Conservation (phyloP, 2,113 vertebrate species). For the Triplophysa tibetana region DNA sequence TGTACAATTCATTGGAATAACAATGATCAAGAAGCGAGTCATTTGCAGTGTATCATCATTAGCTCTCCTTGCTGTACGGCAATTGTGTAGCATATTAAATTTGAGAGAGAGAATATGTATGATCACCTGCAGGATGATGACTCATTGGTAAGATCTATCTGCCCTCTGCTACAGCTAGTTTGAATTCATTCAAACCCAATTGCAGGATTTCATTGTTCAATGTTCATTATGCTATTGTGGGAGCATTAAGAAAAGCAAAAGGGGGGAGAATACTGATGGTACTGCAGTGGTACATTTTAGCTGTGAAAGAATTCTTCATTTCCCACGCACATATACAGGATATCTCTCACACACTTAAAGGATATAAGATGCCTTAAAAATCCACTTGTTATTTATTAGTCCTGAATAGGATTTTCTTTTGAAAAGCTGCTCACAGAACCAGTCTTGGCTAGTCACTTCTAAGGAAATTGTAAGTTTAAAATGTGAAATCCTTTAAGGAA, state of each 20-base stretch:
- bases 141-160: not conserved
- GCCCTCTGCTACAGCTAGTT: not conserved
- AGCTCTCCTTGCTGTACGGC: not conserved
- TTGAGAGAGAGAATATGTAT: constrained; percentile 17
- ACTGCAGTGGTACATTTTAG: not conserved
- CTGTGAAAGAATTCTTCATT: not conserved
- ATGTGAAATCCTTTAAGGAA: too few relatives aligned
- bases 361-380: not conserved
- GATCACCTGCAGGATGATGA: constrained; percentile 37
- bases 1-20: not conserved
- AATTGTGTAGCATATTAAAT: constrained; percentile 12
- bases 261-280: not conserved
- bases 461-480: too few relatives aligned
- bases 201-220: not conserved
- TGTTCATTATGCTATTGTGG: not conserved
- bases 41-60: not conserved
- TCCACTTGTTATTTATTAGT: not conserved
- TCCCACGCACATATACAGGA: not conserved
- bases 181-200: not conserved
- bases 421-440: too few relatives aligned
- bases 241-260: not conserved
- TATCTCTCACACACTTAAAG: not conserved
- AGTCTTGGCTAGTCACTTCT: too few relatives aligned
- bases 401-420: not conserved
- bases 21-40: not conserved